Evolutionary conservation across 2,797 vertebrate species (phyloP).

Genomic region (Eulemur coronatus): DNA sequence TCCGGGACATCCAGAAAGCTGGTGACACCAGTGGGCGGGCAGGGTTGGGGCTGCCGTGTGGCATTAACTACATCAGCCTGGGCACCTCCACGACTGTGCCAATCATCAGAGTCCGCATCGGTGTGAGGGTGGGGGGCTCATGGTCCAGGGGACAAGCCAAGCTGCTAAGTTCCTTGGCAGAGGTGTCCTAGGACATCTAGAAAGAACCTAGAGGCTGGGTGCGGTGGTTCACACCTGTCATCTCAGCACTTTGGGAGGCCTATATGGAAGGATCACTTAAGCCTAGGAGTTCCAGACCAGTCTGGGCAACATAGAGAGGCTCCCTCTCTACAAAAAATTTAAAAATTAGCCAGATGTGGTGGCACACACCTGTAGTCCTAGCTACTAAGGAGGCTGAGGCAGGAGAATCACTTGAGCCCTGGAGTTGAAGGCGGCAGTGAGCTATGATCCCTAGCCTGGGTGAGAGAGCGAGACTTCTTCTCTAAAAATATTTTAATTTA

Average conservation of each 20-base stretch:
- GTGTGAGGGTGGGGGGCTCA: rapidly evolving
- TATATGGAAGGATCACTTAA: background rate
- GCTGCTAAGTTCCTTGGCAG: background rate
- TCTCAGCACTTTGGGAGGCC: background rate
- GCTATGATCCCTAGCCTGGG: background rate
- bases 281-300: background rate
- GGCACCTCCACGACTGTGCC: background rate
- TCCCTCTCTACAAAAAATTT: background rate
- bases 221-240: background rate
- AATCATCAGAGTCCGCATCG: background rate
- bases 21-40: background rate
- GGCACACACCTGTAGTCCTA: background rate
- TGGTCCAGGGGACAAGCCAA: background rate
- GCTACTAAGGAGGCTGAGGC: background rate
- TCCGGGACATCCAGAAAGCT: background rate
- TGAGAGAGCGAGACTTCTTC: background rate
- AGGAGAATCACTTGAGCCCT: background rate
- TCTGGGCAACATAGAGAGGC: background rate
- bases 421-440: background rate
- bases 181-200: background rate
- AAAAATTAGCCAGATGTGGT: background rate
- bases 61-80: background rate
- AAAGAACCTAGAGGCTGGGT: background rate
- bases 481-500: background rate
- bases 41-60: background rate